Evolutionary conservation across 2,888 invertebrate genomes (phyloP).

Genomic region (Endotricha flammealis): DNA sequence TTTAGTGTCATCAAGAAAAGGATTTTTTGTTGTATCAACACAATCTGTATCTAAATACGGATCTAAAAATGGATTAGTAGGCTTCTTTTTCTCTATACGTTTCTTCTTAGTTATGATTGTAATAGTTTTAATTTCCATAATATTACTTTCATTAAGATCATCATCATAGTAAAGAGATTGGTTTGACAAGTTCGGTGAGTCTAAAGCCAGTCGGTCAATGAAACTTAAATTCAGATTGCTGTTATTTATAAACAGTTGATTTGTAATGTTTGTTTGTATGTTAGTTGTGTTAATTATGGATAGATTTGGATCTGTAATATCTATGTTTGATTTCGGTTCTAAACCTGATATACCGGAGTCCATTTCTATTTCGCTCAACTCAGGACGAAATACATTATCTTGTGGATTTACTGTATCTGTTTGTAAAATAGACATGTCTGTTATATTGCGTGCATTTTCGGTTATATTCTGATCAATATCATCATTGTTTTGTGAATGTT

Average conservation of each 20-base stretch:
- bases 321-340: slow-evolving; percentile 44
- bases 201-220: slow-evolving; percentile 62
- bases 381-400: slow-evolving; percentile 15
- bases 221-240: slow-evolving; percentile 63
- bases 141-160: slow-evolving; percentile 73
- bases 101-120: slow-evolving; percentile 69
- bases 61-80: slow-evolving; percentile 68
- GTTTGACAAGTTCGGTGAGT: slow-evolving; percentile 58
- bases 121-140: slow-evolving; percentile 75
- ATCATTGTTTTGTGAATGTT: no score
- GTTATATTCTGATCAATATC: no score
- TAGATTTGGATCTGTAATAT: slow-evolving; percentile 22
- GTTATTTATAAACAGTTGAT: slow-evolving; percentile 58
- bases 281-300: slow-evolving; percentile 40
- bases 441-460: not conserved
- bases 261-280: slow-evolving; percentile 51
- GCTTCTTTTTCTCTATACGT: slow-evolving; percentile 39
- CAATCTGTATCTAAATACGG: slow-evolving; percentile 39
- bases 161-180: slow-evolving; percentile 66
- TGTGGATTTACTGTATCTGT: no score
- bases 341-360: slow-evolving; percentile 52
- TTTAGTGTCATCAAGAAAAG: slow-evolving; percentile 43
- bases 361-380: slow-evolving; percentile 31
- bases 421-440: not conserved
- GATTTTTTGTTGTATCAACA: slow-evolving; percentile 37